Evolutionary conservation across 2,797 vertebrate genomes (phyloP).

Genomic region (Meda fulgida): DNA sequence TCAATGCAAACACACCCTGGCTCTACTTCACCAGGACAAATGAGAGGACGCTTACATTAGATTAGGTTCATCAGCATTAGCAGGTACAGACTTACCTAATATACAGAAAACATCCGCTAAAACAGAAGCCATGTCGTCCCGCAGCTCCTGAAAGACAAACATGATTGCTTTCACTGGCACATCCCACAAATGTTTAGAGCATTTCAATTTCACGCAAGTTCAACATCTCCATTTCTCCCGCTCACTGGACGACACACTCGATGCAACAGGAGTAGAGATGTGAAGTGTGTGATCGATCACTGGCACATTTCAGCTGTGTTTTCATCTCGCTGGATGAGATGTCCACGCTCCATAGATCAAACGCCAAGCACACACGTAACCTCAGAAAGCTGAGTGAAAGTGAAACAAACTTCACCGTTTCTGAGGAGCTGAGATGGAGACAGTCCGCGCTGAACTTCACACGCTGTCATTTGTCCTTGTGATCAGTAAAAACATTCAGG

Average conservation of each 20-base stretch:
- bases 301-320: constrained; percentile 41
- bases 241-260: constrained; percentile 21
- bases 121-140: constrained; percentile 95
- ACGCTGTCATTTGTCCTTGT: neutral
- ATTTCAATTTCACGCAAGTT: neutral
- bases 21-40: neutral
- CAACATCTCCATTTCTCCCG: too few species aligned
- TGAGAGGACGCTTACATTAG: neutral
- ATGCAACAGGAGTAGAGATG: constrained; percentile 6
- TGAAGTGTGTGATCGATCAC: constrained; percentile 51
- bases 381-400: too few species aligned
- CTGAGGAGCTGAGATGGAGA: too few species aligned
- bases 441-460: neutral
- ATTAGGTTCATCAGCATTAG: neutral
- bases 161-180: constrained; percentile 1
- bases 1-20: constrained; percentile 8
- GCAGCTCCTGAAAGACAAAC: constrained; percentile 83
- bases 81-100: constrained; percentile 80
- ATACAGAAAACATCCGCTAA: constrained; percentile 98
- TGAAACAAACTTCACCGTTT: too few species aligned
- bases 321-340: constrained; percentile 50
- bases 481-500: too few species aligned
- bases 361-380: too few species aligned
- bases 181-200: neutral
- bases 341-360: too few species aligned